Evolutionary conservation across 37 sponge, comb jelly and placozoan species (phyloP), one percentile per base, ranked within the genome.

Genomic region (Agelas oroides): DNA sequence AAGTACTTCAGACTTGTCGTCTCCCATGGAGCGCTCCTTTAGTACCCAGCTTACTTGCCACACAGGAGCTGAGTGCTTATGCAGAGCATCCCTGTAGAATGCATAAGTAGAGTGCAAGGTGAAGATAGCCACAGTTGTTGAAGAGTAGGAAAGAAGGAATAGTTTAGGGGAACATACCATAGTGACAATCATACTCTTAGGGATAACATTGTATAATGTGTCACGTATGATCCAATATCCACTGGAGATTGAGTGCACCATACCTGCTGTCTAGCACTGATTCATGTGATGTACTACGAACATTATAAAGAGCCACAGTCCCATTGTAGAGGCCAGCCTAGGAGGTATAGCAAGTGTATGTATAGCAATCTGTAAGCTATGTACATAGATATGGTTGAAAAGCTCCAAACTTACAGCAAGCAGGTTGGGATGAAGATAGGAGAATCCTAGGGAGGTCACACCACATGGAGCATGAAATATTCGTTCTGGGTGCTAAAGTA

Each of bases 21-120:
- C 98, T 56, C 93, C 98, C 0, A 91, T 41, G 21, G 85, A 78
- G 0, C 84, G 62, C 76, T 99, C 97, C 82, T 91, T 90, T 56
- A 89, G 85, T 17, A 99, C 92, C 97, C 97, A 99, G 65, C 83
- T 81, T 24, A 99, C 81, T 70, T 97, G 94, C 99, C 99, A 99
- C 27, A 99, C 93, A 18, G 99, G 94, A 30, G 88, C 96, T 46
- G 91, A 84, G 86, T 99, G 99, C 53, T 83, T 85, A 62, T 80
- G 81, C n/a, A 76, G 59, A 11, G 86, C 80, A 76, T 85, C 91
- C 31, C 91, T 90, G 58, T 6, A 57, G 11, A n/a, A n/a, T n/a
- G n/a, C n/a, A n/a, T n/a, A n/a, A n/a, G 1, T 1, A 38, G 5
- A 62, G 11, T 32, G 63, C 5, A 33, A 33, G 16, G 8, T 40